phyloP scores from a whole-genome alignment of 2,113 vertebrate species.

The Hystrix cristata region DNA sequence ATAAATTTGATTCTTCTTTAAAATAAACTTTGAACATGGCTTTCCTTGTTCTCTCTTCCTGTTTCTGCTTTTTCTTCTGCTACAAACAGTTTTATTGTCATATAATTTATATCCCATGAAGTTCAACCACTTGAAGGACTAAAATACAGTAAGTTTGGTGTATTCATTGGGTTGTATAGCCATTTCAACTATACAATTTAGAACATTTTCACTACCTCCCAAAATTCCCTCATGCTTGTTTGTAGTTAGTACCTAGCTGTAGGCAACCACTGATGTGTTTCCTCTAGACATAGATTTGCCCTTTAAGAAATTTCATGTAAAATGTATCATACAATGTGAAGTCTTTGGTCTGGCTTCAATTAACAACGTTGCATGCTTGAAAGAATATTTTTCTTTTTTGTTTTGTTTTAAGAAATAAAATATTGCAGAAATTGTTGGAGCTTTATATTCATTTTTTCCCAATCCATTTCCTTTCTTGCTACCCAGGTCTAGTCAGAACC shows the following conservation, averaged over 20 bases:
- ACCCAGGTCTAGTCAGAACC: not conserved
- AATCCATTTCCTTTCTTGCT: not conserved
- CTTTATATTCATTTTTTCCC: not conserved
- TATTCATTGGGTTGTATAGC: not conserved
- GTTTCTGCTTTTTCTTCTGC: not conserved
- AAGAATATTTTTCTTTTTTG: not conserved
- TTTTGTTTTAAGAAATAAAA: not conserved
- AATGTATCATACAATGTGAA: not conserved
- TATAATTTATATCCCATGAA: not conserved
- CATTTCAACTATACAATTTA: not conserved
- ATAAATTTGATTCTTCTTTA: not conserved
- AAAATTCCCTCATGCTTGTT: not conserved
- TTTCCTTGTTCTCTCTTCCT: not conserved
- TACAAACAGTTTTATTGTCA: not conserved
- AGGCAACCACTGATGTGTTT: not conserved
- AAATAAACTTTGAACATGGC: not conserved
- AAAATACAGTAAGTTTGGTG: not conserved
- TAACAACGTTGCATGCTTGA: not conserved
- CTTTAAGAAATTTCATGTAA: constrained; percentile 19
- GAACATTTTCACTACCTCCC: not conserved
- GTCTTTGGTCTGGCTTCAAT: not conserved
- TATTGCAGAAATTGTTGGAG: not conserved
- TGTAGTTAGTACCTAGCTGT: not conserved
- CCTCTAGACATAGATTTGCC: not conserved
- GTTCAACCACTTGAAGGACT: not conserved